A percentile compares a stretch with the other conserved stretches of the same genome.
Conservation (phyloP, 2,113 vertebrate genomes). For the Phainopepla nitens region DNA sequence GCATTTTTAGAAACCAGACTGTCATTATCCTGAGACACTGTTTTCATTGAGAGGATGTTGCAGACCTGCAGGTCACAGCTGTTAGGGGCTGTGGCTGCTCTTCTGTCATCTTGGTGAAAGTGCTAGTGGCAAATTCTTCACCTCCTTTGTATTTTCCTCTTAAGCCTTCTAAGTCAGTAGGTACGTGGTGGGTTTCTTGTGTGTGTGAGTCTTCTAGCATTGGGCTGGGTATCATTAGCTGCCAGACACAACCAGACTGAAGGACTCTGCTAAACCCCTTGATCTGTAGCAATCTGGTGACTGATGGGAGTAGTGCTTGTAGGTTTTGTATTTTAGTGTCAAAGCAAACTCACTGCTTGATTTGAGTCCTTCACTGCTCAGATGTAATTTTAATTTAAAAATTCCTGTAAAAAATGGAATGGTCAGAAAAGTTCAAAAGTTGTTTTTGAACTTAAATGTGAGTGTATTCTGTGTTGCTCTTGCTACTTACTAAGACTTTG, state of each 20-base stretch:
- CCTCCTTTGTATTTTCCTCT: background rate
- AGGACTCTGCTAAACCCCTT: background rate
- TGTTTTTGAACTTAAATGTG: background rate
- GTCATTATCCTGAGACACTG: rapidly evolving
- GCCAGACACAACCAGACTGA: background rate
- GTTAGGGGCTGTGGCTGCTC: background rate
- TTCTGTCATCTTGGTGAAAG: background rate
- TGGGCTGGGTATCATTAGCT: background rate
- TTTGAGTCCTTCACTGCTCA: background rate
- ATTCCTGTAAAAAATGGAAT: background rate
- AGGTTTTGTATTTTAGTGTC: background rate
- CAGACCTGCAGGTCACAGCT: background rate
- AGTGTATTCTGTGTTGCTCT: background rate
- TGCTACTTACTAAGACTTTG: background rate
- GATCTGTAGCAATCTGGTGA: background rate
- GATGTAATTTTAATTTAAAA: background rate
- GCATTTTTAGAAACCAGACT: background rate
- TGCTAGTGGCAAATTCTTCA: background rate
- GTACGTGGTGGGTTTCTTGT: rapidly evolving
- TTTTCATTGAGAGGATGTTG: background rate
- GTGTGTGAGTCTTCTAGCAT: background rate
- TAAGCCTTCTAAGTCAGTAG: background rate
- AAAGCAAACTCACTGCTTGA: background rate
- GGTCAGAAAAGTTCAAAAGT: background rate
- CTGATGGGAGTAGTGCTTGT: background rate